phyloP scores from a whole-genome alignment of 1,140 invertebrate genomes.

The Metaphire vulgaris region DNA sequence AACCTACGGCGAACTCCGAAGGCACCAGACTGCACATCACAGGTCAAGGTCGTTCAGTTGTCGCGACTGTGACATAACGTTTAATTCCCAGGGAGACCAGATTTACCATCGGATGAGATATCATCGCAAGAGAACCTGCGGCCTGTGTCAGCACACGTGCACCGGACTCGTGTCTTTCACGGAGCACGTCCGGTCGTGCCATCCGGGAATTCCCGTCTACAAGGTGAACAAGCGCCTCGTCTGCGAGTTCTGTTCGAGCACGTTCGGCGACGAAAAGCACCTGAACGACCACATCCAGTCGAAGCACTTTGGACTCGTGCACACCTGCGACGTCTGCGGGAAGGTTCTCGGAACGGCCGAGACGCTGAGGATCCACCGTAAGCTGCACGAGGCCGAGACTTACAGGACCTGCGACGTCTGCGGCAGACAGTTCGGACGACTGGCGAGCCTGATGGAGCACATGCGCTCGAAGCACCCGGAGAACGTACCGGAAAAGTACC shows the following conservation, averaged over 20 bases:
- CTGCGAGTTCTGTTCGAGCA: constrained; percentile 14
- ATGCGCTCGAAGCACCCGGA: constrained; percentile 14
- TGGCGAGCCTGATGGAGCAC: constrained; percentile 11
- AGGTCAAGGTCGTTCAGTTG: background rate
- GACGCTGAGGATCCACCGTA: constrained; percentile 7
- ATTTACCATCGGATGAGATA: constrained; percentile 8
- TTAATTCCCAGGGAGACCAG: background rate
- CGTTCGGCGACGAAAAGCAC: background rate
- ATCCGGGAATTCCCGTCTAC: constrained; percentile 18
- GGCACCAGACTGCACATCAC: constrained; percentile 8
- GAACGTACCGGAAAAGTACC: constrained; percentile 16
- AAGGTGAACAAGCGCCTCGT: constrained; percentile 12
- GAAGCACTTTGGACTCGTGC: constrained; percentile 7
- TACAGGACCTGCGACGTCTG: constrained; percentile 14
- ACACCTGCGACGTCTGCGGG: constrained; percentile 16
- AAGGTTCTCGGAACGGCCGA: constrained; percentile 15
- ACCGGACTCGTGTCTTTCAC: background rate
- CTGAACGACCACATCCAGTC: constrained; percentile 19
- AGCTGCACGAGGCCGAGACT: constrained; percentile 3
- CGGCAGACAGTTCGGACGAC: constrained; percentile 9
- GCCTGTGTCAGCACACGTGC: background rate
- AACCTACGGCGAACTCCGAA: background rate
- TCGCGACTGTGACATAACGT: constrained; percentile 9
- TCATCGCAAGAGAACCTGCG: constrained; percentile 5
- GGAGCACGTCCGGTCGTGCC: background rate